Base-by-base conservation (phyloP, 1,140 invertebrate genomes). In the Sycophila sp. region DNA sequence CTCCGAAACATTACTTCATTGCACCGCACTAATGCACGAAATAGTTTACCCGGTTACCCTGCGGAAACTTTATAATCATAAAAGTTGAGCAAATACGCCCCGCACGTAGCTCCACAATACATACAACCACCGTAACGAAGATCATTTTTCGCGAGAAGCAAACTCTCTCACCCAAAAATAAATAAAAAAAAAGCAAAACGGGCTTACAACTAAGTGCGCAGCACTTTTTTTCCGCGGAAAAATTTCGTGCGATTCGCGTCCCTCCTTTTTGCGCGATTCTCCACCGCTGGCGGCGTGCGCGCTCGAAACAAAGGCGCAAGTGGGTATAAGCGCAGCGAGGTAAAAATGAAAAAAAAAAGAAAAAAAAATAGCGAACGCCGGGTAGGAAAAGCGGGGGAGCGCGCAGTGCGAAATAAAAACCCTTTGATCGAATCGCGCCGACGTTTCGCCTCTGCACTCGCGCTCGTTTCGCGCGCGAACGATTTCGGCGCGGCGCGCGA, bases 351-450 rank as follows among this genome's bases (percentile, higher is more conserved):
- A n/a, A n/a, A n/a, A n/a, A n/a, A n/a, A n/a, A n/a, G n/a, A n/a
- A n/a, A 60, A 38, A 53, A 53, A 26, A 19, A 22, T 28, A 49
- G 58, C 38, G 36, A 2, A 10, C 15, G 26, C 22, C 10, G 17
- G 17, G 10, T 10, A 28, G 47, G 7, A 24, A 10, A 17, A 6
- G 5, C 2, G 56, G 2, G 38, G 0, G 38, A n/a, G 51, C 4
- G 51, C 13, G 51, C 13, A 5, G 28, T 28, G 5, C n/a, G 17
- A 63, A 55, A 63, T 63, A 36, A 69, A 69, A 69, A 69, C 59
- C 59, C 67, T 69, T 69, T 69, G 67, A n/a, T n/a, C n/a, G n/a
- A 69, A 56, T 55, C 26, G 58, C 34, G n/a, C n/a, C n/a, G n/a
- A n/a, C n/a, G n/a, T n/a, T n/a, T n/a, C n/a, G n/a, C 40, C 24